A percentile compares a stretch with the other conserved stretches of the same genome.
Conservation (phyloP, 2,113 vertebrate genomes). For the Acanthisitta chloris region DNA sequence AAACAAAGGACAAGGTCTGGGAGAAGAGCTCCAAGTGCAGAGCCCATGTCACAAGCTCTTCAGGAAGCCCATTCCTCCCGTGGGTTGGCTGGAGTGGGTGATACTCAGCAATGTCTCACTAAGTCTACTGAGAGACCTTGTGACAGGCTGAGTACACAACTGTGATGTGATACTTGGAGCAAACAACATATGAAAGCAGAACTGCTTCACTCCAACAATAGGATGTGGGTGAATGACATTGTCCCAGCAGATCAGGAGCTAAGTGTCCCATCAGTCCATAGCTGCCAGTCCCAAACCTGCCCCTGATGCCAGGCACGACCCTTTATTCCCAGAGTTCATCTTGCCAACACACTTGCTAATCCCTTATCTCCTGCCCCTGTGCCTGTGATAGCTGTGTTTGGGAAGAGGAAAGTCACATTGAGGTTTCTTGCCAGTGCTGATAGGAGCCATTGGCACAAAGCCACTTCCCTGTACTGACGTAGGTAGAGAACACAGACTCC, state of each 20-base stretch:
- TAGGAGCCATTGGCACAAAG: background rate
- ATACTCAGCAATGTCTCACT: background rate
- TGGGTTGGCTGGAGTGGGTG: background rate
- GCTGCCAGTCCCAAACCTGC: background rate
- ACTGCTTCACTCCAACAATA: background rate
- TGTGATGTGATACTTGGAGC: background rate
- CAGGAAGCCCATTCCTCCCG: background rate
- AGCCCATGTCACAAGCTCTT: fast-evolving
- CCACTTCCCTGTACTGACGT: background rate
- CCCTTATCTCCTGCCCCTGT: constrained; percentile 50
- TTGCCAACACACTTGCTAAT: background rate
- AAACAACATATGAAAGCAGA: background rate
- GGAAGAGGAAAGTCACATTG: constrained; percentile 71
- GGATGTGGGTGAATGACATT: background rate
- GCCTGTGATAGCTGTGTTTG: constrained; percentile 6
- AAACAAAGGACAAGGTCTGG: background rate
- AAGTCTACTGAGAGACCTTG: background rate
- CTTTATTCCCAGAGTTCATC: background rate
- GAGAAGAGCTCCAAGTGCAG: background rate
- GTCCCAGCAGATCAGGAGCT: background rate
- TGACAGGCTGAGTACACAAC: background rate
- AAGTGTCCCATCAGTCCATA: background rate
- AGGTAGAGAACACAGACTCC: background rate
- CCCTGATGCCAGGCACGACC: background rate
- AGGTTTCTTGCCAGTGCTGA: constrained; percentile 30